Conservation (phyloP, 2,797 vertebrate genomes). For the Ara ararauna region DNA sequence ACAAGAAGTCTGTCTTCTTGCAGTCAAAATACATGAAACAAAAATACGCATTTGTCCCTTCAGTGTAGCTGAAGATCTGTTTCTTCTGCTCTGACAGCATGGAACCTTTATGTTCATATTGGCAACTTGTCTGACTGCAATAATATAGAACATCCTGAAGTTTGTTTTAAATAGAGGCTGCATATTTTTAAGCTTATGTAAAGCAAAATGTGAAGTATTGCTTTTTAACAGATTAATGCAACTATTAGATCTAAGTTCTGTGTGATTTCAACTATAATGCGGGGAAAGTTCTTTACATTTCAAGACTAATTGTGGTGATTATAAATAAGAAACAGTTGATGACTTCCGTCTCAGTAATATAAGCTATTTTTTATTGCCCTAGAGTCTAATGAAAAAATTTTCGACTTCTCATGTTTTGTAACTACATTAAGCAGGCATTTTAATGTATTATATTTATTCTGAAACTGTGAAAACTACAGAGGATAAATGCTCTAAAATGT, state of each 20-base stretch:
- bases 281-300: background rate
- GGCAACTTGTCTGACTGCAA: conserved; percentile 60
- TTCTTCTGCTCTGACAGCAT: conserved; percentile 58
- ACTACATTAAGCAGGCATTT: background rate
- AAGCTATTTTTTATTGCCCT: background rate
- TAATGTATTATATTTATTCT: background rate
- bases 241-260: background rate
- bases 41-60: conserved; percentile 68
- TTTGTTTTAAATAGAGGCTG: conserved; percentile 19
- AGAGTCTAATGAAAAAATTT: background rate
- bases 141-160: conserved; percentile 19
- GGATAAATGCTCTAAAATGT: background rate
- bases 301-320: background rate
- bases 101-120: conserved; percentile 59
- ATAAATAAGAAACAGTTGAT: background rate
- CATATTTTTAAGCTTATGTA: conserved; percentile 20
- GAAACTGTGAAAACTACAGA: background rate
- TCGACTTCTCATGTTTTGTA: background rate
- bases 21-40: conserved; percentile 70
- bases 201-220: background rate
- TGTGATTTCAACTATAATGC: background rate
- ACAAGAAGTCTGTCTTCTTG: conserved; percentile 75
- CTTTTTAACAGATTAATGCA: conserved; percentile 7
- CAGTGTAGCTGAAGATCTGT: conserved; percentile 52
- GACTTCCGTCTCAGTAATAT: background rate